Evolutionary conservation across 1,140 invertebrate genomes (phyloP).

Genomic region (Zaprionus africanus): DNA sequence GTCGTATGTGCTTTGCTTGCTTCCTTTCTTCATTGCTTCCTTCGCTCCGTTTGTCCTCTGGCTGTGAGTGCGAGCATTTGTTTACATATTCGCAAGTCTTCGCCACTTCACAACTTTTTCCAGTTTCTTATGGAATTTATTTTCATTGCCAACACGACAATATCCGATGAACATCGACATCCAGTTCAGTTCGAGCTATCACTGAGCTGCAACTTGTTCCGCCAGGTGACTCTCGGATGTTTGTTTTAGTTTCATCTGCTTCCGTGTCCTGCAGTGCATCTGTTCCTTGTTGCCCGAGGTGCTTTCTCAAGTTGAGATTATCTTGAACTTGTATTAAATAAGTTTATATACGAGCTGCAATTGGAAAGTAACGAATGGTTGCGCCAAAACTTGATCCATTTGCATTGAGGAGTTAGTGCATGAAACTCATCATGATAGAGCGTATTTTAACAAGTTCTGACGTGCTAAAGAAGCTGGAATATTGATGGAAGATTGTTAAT

Average conservation of each 20-base stretch:
- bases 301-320: slow-evolving; percentile 38
- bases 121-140: slow-evolving; percentile 49
- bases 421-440: not conserved
- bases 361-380: slow-evolving; percentile 1
- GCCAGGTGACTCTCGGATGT: slow-evolving; percentile 65
- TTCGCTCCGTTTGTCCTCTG: slow-evolving; percentile 25
- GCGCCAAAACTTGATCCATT: not conserved
- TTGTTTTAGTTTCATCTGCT: slow-evolving; percentile 54
- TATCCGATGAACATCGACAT: slow-evolving; percentile 9
- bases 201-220: slow-evolving; percentile 36
- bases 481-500: not conserved
- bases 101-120: slow-evolving; percentile 64
- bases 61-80: slow-evolving; percentile 45
- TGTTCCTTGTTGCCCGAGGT: slow-evolving; percentile 9
- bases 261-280: slow-evolving; percentile 32
- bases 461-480: not conserved
- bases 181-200: slow-evolving; percentile 30
- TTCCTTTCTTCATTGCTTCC: not conserved
- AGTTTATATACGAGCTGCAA: slow-evolving; percentile 12
- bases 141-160: slow-evolving; percentile 46
- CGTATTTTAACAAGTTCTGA: not conserved
- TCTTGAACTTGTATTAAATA: slow-evolving; percentile 18
- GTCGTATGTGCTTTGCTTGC: slow-evolving; percentile 13
- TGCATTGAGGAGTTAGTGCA: not conserved
- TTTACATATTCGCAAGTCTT: slow-evolving; percentile 72